Evolutionary conservation across 2,888 invertebrate species (phyloP), one percentile per base, ranked within the genome.

Genomic region (Lepidochitona cinerea): DNA sequence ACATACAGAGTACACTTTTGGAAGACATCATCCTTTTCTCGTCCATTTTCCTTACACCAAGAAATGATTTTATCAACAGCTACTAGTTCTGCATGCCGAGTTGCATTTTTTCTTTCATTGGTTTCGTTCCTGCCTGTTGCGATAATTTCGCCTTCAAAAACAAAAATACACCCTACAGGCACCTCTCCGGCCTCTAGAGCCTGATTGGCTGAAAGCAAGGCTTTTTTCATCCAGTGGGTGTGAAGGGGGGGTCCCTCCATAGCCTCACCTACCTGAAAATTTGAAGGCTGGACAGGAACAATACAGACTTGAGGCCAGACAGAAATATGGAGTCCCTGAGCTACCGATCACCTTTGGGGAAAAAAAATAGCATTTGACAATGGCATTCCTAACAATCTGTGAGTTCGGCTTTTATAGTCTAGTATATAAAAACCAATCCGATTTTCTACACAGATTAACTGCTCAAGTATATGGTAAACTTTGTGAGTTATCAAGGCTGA

Each of bases 81-180:
- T 83, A 97, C 95, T 77, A 99, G 94, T 93, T 99, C 99, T 1
- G 93, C 99, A 91, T 99, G 99, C 76, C 97, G 93, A 9, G 98
- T 98, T 14, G 99, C 97, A 91, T 99, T 99, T 83, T 94, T 94
- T 0, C 97, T 96, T 85, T 95, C 94, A 90, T 98, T 99, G 0
- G 97, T 97, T 83, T 94, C 94, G 91, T 99, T 99, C 78, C 95
- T 93, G 35, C 97, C 97, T 76, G 93, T 92, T 0, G 96, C 97
- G 77, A 98, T 88, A 49, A 96, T 93, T 85, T 93, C 88, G 67
- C 85, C 83, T 76, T 93, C 49, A 83, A 93, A 93, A 26, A 96
- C 93, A 88, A 99, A 96, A 67, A 99, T 94, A 92, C 99, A 99
- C 1, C 99, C 99, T 18, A 99, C 97, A 7, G 99, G 99, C 37